Conservation (phyloP, 2,113 vertebrate genomes). For the Limnothrissa miodon region DNA sequence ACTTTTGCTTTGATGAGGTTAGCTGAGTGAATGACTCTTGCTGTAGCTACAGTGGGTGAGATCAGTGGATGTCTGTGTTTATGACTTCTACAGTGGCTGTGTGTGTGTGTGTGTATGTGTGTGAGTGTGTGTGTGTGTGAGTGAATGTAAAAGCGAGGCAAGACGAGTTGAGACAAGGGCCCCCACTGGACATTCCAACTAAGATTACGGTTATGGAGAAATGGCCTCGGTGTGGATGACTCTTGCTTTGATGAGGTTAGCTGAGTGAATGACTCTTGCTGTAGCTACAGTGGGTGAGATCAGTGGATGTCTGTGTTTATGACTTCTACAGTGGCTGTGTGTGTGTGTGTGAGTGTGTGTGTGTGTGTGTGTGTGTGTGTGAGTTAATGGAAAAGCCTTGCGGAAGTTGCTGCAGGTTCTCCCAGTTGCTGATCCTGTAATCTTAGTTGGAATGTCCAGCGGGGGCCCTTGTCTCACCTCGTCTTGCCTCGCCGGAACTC, state of each 20-base stretch:
- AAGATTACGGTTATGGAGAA: conserved; percentile 49
- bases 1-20: no score
- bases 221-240: no score
- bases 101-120: neutral
- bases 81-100: neutral
- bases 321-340: neutral
- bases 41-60: no score
- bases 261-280: no score
- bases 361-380: neutral
- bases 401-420: neutral
- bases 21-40: no score
- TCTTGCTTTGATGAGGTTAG: no score
- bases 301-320: no score
- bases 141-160: neutral
- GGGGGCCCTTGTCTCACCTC: neutral
- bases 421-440: conserved; percentile 39
- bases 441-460: conserved; percentile 43
- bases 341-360: neutral
- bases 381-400: neutral
- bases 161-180: neutral
- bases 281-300: no score
- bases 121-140: neutral
- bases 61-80: no score
- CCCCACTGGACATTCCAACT: conserved; percentile 39
- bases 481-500: conserved; percentile 41